Conservation (phyloP, 37 sponge, comb jelly and placozoan genomes). For the Cliona cf. orientalis region DNA sequence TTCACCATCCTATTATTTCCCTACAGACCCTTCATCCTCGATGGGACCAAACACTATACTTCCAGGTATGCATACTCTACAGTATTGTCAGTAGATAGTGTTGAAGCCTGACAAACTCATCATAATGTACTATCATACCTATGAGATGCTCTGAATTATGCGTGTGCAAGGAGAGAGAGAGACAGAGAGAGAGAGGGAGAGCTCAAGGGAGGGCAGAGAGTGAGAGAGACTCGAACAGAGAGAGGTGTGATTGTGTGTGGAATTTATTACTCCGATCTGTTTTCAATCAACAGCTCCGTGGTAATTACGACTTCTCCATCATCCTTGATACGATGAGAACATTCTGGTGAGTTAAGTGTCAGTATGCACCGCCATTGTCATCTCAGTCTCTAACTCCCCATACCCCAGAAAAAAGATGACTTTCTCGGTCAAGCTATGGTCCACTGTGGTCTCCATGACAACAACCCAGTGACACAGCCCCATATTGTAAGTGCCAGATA, state of each 20-base stretch:
- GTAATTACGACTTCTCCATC: constrained; percentile 25
- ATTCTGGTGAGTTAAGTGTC: constrained; percentile 47
- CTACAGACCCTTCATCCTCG: constrained; percentile 58
- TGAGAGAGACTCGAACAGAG: too few species aligned
- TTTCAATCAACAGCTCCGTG: constrained; percentile 9
- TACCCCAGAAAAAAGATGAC: constrained; percentile 1
- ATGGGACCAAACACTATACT: constrained; percentile 52
- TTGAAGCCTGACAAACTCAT: not conserved
- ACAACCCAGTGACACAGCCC: not conserved
- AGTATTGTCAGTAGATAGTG: not conserved
- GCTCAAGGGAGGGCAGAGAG: too few species aligned
- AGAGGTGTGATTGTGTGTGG: too few species aligned
- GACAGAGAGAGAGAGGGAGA: too few species aligned
- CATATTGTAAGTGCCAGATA: not conserved
- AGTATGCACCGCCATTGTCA: not conserved
- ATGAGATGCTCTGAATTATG: not conserved
- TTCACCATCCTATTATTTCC: not conserved
- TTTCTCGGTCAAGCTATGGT: constrained; percentile 8
- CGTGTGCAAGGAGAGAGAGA: too few species aligned
- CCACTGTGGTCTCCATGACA: not conserved
- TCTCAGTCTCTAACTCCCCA: not conserved
- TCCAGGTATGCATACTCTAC: constrained; percentile 39
- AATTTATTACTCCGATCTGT: not conserved
- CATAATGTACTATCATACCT: not conserved
- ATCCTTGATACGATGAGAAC: constrained; percentile 67